Percentiles rank a stretch among this genome's conserved stretches.
Evolutionary conservation across 2,797 vertebrate species (phyloP).

Genomic region (Ambastaia sidthimunki): DNA sequence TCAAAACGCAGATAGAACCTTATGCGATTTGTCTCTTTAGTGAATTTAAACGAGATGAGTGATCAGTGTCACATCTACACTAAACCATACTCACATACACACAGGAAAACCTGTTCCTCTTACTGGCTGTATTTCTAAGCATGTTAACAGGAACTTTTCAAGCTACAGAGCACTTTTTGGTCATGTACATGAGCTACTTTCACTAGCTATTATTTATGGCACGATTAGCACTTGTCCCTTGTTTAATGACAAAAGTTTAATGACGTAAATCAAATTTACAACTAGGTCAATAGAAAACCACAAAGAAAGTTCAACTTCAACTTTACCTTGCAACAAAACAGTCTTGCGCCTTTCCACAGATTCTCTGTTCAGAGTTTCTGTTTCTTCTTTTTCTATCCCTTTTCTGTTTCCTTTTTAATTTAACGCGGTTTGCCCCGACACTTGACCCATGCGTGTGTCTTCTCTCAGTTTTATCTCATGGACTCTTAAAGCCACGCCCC

Average conservation of each 20-base stretch:
- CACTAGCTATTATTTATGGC: not conserved
- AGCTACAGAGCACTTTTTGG: not conserved
- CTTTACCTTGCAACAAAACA: constrained; percentile 39
- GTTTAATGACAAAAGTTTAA: not conserved
- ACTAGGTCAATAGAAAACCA: not conserved
- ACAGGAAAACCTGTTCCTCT: not conserved
- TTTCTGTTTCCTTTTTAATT: constrained; percentile 22
- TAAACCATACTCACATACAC: not conserved
- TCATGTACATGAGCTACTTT: not conserved
- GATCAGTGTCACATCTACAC: not conserved
- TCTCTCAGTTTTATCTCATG: not conserved
- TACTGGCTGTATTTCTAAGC: not conserved
- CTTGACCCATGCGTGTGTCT: not conserved
- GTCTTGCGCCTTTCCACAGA: not conserved
- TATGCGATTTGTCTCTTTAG: not conserved
- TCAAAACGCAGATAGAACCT: too few relatives aligned
- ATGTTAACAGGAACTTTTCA: not conserved
- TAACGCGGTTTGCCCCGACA: not conserved
- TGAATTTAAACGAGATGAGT: not conserved
- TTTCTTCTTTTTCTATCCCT: constrained; percentile 4
- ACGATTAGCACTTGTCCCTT: not conserved
- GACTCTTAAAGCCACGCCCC: constrained; percentile 6
- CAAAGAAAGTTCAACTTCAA: not conserved
- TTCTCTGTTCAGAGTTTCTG: not conserved
- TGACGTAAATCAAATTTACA: not conserved